Base-by-base conservation (phyloP, 2,113 vertebrate genomes). In the Fregata magnificens region DNA sequence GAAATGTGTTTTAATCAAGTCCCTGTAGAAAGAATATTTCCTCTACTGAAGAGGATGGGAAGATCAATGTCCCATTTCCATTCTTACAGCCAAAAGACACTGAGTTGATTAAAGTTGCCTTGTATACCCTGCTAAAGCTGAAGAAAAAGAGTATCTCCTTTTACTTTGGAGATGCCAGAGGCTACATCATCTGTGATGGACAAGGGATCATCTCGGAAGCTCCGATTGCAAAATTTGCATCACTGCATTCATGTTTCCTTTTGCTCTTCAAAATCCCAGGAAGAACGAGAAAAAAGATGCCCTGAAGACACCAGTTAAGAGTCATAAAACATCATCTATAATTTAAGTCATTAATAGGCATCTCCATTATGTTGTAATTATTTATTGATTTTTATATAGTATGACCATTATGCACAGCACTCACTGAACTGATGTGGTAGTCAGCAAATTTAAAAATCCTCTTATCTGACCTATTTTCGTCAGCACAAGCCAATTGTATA, bases 371-470 rank as follows among this genome's bases (percentile, higher is more conserved):
- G 22, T 40, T 78, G 52, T 96, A 89, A 89, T 81, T 94, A 91
- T 96, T 77, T 95, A 80, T 90, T 91, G 93, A 73, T 82, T 96
- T 97, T 96, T 88, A 66, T 38, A 32, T 26, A 44, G 32, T 53
- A n/a, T 71, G 70, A 66, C 52, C 7, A 29, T 88, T 82, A 76
- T 31, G 44, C 67, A 88, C 14, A 79, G 44, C 18, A 22, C 47
- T 90, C 18, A 16, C 25, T 65, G 53, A 71, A 85, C 69, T 52
- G 53, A 61, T 85, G 34, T 7, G 5, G 55, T 65, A 90, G 82
- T 91, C 93, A 88, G 80, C 88, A 92, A 81, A 91, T 91, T 90
- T 92, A 62, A 90, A 96, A 89, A 55, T 56, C 74, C 52, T 82
- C 31, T 52, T 36, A 71, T 61, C 77, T 96, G 67, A 81, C 78